These are phyloP conservation scores for Cirrhinus molitorella DNA, from an alignment of 2,797 vertebrate species.

Conservation along the genomic window DNA sequence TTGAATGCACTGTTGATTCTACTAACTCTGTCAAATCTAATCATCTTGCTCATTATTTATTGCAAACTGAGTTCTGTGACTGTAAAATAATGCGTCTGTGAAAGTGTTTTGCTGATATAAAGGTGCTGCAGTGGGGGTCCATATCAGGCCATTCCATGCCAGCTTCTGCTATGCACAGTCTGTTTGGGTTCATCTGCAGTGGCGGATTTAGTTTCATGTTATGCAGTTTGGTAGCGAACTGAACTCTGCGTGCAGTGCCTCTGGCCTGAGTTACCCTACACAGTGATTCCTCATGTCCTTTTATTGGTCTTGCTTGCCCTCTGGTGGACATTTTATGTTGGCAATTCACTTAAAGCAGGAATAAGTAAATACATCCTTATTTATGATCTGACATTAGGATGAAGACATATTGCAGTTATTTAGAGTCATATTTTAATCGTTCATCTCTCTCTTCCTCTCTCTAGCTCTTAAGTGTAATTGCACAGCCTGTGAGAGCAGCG, in stretches of 20 bases:
- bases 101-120: slow-evolving; percentile 59
- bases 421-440: neutral
- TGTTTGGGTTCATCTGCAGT: slow-evolving; percentile 84
- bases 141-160: slow-evolving; percentile 67
- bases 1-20: neutral
- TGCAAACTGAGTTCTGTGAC: neutral
- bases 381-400: neutral
- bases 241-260: slow-evolving; percentile 55
- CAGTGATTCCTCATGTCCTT: neutral
- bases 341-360: neutral
- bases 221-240: slow-evolving; percentile 71
- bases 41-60: slow-evolving; percentile 10
- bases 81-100: slow-evolving; percentile 17
- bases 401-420: neutral
- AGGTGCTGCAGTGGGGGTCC: slow-evolving; percentile 70
- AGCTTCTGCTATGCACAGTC: slow-evolving; percentile 70
- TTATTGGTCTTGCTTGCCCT: slow-evolving; percentile 58
- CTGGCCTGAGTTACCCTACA: slow-evolving; percentile 32
- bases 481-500: slow-evolving; percentile 89
- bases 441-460: slow-evolving; percentile 22
- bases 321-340: slow-evolving; percentile 64
- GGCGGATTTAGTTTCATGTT: slow-evolving; percentile 80
- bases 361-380: neutral
- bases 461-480: slow-evolving; percentile 91
- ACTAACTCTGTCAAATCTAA: neutral